Base-by-base conservation (phyloP, 53 echinoderm and acorn worm genomes). In the Holothuria scabra region DNA sequence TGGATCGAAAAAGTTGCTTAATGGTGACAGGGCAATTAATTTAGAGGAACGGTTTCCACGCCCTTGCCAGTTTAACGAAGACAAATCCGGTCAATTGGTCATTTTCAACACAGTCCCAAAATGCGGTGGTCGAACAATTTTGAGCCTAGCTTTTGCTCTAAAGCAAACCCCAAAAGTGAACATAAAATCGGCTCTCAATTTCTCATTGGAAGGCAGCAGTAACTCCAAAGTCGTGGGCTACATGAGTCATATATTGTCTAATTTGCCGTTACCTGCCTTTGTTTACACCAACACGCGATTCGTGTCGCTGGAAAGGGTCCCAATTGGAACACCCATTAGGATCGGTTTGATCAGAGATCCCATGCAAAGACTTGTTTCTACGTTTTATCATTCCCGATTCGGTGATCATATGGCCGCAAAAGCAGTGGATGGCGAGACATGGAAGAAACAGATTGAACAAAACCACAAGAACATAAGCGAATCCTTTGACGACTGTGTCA, bases 281-380 rank as follows among this genome's bases (percentile, higher is more conserved):
- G 19, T 78, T 58, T 78, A 78, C 29, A 78, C 78, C 12, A 78
- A 78, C 52, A 28, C 31, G 1, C 78, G 78, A 5, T 78, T 78
- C 31, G 31, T 57, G 16, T 26, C 57, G 29, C 14, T 31, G 29
- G 12, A 11, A 23, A 32, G 2, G 32, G 12, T 19, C 7, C 31
- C 23, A 12, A 2, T 1, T 18, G 58, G 20, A 28, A 13, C 31
- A 46, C 78, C 52, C 12, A 3, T 78, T 18, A 28, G 11, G 57
- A 78, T 78, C 32, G 58, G 78, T 26, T 31, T 78, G 58, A 78
- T 78, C 20, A 55, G 78, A 1, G 78, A 78, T 56, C 78, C 78
- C 26, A 30, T 78, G 57, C 78, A 59, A 32, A 28, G 78, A 12
- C 78, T 78, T 13, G 58, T 32, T 30, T 78, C 78, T 4, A 12